These are phyloP conservation scores for Diplazon laetatorius DNA, from an alignment of 2,888 invertebrate genomes.

Conservation along the genomic window DNA sequence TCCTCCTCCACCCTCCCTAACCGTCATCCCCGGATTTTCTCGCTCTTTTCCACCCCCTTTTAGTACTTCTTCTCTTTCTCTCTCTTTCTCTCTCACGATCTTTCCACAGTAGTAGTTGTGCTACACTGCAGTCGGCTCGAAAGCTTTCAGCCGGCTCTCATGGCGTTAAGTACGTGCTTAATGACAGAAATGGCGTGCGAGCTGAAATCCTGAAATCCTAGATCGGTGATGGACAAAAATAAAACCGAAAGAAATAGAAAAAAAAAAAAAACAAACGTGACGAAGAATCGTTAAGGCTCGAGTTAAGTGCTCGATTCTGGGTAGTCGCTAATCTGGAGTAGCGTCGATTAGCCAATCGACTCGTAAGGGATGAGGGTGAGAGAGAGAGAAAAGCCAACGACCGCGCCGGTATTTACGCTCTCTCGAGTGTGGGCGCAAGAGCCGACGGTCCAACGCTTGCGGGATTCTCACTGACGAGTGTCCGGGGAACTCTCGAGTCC, in stretches of 20 bases:
- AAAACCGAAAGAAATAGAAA: slow-evolving; percentile 2
- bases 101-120: slow-evolving; percentile 18
- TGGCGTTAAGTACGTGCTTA: slow-evolving; percentile 61
- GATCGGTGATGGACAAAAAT: background rate
- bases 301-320: slow-evolving; percentile 55
- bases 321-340: slow-evolving; percentile 72
- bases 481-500: slow-evolving; percentile 33
- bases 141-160: slow-evolving; percentile 51
- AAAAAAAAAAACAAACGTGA: background rate
- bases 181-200: slow-evolving; percentile 36
- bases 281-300: slow-evolving; percentile 19
- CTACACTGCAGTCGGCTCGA: slow-evolving; percentile 9
- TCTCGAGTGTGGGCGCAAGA: slow-evolving; percentile 45
- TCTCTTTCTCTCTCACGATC: slow-evolving; percentile 7
- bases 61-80: slow-evolving; percentile 19
- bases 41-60: slow-evolving; percentile 6
- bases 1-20: no score
- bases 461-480: slow-evolving; percentile 19
- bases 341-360: slow-evolving; percentile 75
- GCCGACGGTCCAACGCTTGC: slow-evolving; percentile 44
- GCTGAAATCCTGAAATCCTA: background rate
- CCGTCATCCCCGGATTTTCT: slow-evolving; percentile 18
- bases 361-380: slow-evolving; percentile 45
- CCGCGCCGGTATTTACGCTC: slow-evolving; percentile 58
- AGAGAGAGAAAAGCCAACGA: no score